Conservation (phyloP, 2,888 invertebrate genomes). For the Dromius quadrimaculatus region DNA sequence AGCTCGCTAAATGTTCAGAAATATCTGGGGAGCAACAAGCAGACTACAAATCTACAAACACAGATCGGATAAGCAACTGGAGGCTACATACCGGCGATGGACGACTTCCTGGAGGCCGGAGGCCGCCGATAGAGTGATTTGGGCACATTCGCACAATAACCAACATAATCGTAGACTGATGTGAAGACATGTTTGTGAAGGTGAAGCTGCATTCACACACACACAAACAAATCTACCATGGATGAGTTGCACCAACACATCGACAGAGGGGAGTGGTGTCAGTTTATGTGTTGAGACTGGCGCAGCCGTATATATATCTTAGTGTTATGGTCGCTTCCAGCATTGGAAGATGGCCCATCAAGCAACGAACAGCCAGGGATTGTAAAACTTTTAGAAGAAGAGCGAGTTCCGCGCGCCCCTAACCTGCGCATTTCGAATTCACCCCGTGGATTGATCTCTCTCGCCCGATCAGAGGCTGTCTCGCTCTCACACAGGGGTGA, state of each 20-base stretch:
- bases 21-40: not conserved
- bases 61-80: not conserved
- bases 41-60: not conserved
- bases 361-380: constrained; percentile 70
- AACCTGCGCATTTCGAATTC: constrained; percentile 12
- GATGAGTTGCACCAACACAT: constrained; percentile 23
- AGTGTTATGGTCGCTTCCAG: constrained; percentile 74
- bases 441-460: not conserved
- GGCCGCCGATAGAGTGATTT: not conserved
- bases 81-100: not conserved
- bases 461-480: too few species aligned
- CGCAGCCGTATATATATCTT: constrained; percentile 75
- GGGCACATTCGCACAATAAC: constrained; percentile 49
- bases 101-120: constrained; percentile 17
- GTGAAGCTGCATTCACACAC: constrained; percentile 36
- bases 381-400: constrained; percentile 75
- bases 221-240: constrained; percentile 18
- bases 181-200: constrained; percentile 13
- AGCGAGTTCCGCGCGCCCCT: constrained; percentile 56
- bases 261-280: constrained; percentile 47
- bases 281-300: constrained; percentile 64
- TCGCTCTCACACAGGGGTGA: not conserved
- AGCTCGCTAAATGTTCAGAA: not conserved
- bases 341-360: constrained; percentile 77
- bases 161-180: constrained; percentile 44